A percentile compares a stretch with the other conserved stretches of the same genome.
These are phyloP conservation scores for Camelus dromedarius DNA, from an alignment of 2,113 vertebrate genomes.

Conservation along the genomic window DNA sequence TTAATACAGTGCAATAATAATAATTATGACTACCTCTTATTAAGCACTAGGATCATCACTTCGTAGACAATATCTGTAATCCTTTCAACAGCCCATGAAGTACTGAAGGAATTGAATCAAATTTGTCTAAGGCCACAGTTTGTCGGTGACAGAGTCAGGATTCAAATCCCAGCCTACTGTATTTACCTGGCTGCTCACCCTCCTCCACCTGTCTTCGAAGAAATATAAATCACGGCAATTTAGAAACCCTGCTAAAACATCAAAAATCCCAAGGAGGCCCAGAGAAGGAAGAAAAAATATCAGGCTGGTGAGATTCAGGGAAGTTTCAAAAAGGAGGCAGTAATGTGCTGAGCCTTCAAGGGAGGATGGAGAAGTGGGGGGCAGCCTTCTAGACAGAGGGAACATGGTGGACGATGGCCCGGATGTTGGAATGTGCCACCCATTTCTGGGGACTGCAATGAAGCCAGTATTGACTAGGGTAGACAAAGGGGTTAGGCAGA, in stretches of 20 bases:
- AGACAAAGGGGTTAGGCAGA: background rate
- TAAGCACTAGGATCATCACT: background rate
- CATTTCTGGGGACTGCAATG: background rate
- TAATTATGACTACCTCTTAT: background rate
- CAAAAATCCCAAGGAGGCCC: background rate
- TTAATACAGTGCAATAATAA: background rate
- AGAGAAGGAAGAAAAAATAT: background rate
- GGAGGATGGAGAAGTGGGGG: too few species aligned
- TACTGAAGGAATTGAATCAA: background rate
- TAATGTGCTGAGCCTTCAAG: rapidly evolving
- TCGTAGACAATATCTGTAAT: background rate
- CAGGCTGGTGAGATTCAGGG: background rate
- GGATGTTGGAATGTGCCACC: rapidly evolving
- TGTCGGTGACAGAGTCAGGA: background rate
- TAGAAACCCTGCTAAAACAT: background rate
- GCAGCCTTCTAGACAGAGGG: background rate
- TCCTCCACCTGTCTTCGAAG: background rate
- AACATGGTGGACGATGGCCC: rapidly evolving
- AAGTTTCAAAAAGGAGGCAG: background rate
- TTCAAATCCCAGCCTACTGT: background rate
- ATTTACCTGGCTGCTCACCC: background rate
- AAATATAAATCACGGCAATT: constrained; percentile 16
- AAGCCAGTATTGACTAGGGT: too few species aligned
- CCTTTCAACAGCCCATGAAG: background rate
- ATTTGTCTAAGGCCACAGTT: background rate